These are phyloP conservation scores for Salvelinus fontinalis DNA, from an alignment of 2,113 vertebrate genomes.

Conservation along the genomic window DNA sequence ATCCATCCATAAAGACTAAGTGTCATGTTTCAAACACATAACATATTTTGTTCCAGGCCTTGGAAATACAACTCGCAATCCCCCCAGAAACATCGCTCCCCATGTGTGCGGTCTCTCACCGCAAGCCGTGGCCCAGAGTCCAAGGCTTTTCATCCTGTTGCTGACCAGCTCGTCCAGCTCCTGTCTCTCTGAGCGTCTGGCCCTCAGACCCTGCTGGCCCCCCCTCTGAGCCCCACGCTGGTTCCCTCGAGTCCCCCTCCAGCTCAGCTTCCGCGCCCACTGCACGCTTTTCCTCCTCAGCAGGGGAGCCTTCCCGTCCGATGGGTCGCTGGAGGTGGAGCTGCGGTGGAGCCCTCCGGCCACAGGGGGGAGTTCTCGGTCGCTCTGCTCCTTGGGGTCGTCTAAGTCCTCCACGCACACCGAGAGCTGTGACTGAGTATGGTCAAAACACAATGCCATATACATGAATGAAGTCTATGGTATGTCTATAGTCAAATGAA, in stretches of 20 bases:
- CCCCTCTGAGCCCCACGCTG: constrained; percentile 81
- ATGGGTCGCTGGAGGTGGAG: constrained; percentile 81
- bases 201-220: constrained; percentile 81
- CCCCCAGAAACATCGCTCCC: constrained; percentile 56
- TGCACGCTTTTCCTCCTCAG: constrained; percentile 91
- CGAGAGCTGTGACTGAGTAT: constrained; percentile 84
- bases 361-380: constrained; percentile 68
- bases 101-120: constrained; percentile 71
- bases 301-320: constrained; percentile 75
- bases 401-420: constrained; percentile 86
- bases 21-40: background rate
- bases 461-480: background rate
- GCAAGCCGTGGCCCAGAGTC: constrained; percentile 80
- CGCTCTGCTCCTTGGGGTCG: constrained; percentile 84
- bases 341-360: constrained; percentile 70
- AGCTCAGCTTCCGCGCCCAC: constrained; percentile 88
- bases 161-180: constrained; percentile 93
- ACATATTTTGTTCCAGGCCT: background rate
- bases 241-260: constrained; percentile 79
- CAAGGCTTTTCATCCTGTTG: constrained; percentile 93
- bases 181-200: constrained; percentile 88
- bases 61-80: too few species aligned
- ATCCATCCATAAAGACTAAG: too few species aligned
- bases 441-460: too few species aligned
- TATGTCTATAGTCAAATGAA: background rate